A percentile compares a stretch with the other conserved stretches of the same genome.
phyloP scores from a whole-genome alignment of 2,797 vertebrate species.

The Enteromius unitaeniatus region DNA sequence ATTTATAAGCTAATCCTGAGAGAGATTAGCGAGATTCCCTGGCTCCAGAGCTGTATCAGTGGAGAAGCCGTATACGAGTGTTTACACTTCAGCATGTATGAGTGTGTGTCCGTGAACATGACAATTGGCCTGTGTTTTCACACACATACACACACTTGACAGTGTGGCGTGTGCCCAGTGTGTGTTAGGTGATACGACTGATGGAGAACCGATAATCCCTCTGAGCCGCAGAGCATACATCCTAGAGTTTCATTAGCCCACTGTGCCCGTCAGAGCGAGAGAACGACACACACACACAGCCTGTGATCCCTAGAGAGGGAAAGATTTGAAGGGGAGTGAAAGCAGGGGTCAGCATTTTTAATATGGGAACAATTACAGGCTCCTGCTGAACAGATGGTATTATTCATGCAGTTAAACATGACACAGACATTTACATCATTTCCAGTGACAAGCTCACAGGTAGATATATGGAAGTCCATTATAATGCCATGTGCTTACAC shows the following conservation, averaged over 20 bases:
- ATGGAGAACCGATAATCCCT: slow-evolving; percentile 57
- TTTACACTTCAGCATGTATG: slow-evolving; percentile 20
- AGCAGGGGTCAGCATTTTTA: slow-evolving; percentile 62
- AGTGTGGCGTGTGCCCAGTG: slow-evolving; percentile 38
- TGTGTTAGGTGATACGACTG: slow-evolving; percentile 48
- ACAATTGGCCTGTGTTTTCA: slow-evolving; percentile 50
- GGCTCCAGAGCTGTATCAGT: slow-evolving; percentile 4
- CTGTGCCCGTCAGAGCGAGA: slow-evolving; percentile 44
- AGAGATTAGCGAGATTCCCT: slow-evolving; percentile 13
- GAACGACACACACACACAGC: slow-evolving; percentile 23
- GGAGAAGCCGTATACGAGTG: slow-evolving; percentile 10
- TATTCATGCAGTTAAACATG: slow-evolving; percentile 62
- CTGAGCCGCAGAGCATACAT: slow-evolving; percentile 48
- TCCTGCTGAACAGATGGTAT: slow-evolving; percentile 56
- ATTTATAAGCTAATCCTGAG: not conserved
- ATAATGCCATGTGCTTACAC: slow-evolving; percentile 13
- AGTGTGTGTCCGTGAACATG: slow-evolving; percentile 41
- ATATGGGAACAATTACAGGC: slow-evolving; percentile 60
- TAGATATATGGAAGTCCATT: slow-evolving; percentile 44
- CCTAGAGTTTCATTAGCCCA: slow-evolving; percentile 62
- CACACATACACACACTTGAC: slow-evolving; percentile 39
- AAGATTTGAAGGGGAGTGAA: slow-evolving; percentile 57
- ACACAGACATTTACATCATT: slow-evolving; percentile 62
- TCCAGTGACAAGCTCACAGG: slow-evolving; percentile 50
- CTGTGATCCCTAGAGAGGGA: slow-evolving; percentile 38